Evolutionary conservation across 2,888 invertebrate species (phyloP).

Genomic region (Xylota sylvarum): DNA sequence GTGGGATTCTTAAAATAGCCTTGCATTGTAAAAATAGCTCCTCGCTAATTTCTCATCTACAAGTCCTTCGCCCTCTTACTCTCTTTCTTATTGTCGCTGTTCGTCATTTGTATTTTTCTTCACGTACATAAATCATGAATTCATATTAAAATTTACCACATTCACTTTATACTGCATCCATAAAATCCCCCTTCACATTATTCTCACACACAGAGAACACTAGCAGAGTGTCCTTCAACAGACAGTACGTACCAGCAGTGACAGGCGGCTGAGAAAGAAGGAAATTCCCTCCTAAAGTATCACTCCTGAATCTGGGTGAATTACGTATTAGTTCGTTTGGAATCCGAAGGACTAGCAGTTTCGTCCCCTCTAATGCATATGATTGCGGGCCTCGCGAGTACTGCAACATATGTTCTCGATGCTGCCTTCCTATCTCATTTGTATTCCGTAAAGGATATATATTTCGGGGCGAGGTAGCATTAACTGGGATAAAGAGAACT

Average conservation of each 20-base stretch:
- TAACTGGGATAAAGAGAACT: not conserved
- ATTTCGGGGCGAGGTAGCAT: not conserved
- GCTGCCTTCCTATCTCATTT: conserved; percentile 2
- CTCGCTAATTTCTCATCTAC: conserved; percentile 11
- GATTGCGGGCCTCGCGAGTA: not conserved
- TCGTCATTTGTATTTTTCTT: not conserved
- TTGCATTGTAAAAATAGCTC: not conserved
- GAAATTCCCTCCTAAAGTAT: not conserved
- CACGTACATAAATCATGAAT: conserved; percentile 20
- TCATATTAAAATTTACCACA: conserved; percentile 25
- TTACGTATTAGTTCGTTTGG: conserved; percentile 19
- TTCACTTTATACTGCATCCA: conserved; percentile 4
- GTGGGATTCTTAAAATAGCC: conserved; percentile 24
- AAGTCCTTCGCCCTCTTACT: too few relatives aligned
- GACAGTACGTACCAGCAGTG: not conserved
- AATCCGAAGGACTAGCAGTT: conserved; percentile 31
- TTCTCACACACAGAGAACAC: not conserved
- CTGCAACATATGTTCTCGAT: not conserved
- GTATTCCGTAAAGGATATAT: not conserved
- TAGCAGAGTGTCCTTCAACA: conserved; percentile 22
- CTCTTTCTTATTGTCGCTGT: not conserved
- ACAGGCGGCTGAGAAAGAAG: not conserved
- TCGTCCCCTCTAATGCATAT: not conserved
- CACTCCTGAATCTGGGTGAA: conserved; percentile 30
- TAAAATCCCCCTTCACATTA: not conserved